phyloP scores from a whole-genome alignment of 2,888 invertebrate species.

The Seira ritae region DNA sequence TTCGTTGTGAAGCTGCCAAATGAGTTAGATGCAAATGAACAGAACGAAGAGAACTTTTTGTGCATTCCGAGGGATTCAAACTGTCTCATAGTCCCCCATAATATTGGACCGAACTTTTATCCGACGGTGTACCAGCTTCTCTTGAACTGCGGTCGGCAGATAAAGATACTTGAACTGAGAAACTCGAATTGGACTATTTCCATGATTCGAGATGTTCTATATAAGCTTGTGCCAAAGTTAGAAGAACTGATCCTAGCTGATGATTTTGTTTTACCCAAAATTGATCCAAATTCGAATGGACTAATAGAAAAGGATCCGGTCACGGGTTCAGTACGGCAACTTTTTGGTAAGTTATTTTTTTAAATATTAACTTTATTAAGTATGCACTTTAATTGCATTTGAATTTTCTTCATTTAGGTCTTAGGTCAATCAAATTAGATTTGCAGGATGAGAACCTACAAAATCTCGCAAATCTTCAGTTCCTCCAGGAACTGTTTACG shows the following conservation, averaged over 20 bases:
- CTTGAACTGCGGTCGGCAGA: slow-evolving; percentile 26
- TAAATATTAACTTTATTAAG: too few relatives aligned
- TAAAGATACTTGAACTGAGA: slow-evolving; percentile 43
- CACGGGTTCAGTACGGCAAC: slow-evolving; percentile 4
- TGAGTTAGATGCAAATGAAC: neutral
- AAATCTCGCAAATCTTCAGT: slow-evolving; percentile 50
- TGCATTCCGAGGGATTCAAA: slow-evolving; percentile 35
- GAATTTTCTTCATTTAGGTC: too few relatives aligned
- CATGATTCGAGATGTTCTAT: slow-evolving; percentile 37
- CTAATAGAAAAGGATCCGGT: slow-evolving; percentile 31
- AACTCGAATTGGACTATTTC: slow-evolving; percentile 52
- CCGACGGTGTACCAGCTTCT: slow-evolving; percentile 35
- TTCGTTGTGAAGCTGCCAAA: slow-evolving; percentile 19
- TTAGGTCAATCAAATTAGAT: slow-evolving; percentile 43
- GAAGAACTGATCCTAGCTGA: slow-evolving; percentile 41
- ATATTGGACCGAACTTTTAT: slow-evolving; percentile 42
- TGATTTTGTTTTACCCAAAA: slow-evolving; percentile 55
- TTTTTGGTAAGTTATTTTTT: too few relatives aligned
- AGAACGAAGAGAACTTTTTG: slow-evolving; percentile 18
- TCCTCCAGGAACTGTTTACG: slow-evolving; percentile 46
- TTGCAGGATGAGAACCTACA: slow-evolving; percentile 51
- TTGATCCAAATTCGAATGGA: slow-evolving; percentile 26
- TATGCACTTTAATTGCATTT: too few relatives aligned
- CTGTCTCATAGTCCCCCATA: slow-evolving; percentile 36
- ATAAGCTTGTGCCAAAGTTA: slow-evolving; percentile 43